phyloP scores from a whole-genome alignment of 2,113 vertebrate species.

The Cranoglanis bouderius region DNA sequence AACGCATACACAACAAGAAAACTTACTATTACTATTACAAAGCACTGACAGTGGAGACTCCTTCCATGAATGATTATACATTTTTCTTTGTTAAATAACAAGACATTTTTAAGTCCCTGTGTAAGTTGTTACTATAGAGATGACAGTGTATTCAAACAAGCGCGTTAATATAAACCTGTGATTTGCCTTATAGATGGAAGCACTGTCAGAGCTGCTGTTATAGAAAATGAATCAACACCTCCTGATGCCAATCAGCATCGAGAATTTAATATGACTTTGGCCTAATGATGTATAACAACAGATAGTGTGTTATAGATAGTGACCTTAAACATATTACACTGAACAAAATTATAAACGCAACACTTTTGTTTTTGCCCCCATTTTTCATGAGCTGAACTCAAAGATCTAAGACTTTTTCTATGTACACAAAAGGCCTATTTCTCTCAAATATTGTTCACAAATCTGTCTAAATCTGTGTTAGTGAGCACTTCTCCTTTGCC shows the following conservation, averaged over 20 bases:
- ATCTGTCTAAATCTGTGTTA: too few relatives aligned
- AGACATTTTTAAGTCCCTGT: neutral
- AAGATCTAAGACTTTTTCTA: too few relatives aligned
- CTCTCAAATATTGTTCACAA: too few relatives aligned
- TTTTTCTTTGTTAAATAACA: neutral
- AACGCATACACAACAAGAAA: neutral
- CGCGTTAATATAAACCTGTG: neutral
- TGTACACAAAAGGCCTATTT: too few relatives aligned
- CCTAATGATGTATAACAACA: neutral
- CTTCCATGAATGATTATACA: neutral
- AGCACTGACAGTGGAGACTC: neutral
- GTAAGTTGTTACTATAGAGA: neutral
- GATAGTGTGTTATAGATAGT: too few relatives aligned
- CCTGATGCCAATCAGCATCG: neutral
- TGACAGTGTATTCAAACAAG: neutral
- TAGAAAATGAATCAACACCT: neutral
- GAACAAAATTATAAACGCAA: too few relatives aligned
- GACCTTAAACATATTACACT: neutral
- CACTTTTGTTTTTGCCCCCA: too few relatives aligned
- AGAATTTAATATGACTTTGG: neutral
- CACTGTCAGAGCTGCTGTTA: neutral
- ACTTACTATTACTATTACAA: neutral
- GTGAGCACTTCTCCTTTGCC: too few relatives aligned
- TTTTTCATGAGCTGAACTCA: too few relatives aligned
- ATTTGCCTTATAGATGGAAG: neutral